Conservation (phyloP, 1,140 invertebrate genomes). For the Coelopa frigida region DNA sequence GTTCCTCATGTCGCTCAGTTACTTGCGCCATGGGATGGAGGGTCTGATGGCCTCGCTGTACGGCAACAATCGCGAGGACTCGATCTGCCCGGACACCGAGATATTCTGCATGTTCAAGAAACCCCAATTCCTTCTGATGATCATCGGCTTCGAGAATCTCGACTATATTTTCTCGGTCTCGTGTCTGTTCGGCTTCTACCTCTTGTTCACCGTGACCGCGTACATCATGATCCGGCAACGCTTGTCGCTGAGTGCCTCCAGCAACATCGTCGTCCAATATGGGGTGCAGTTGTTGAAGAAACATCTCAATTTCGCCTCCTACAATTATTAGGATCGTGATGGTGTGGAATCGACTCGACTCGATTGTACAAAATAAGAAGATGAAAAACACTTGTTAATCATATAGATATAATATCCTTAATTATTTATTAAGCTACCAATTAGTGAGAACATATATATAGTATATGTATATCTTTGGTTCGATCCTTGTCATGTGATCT, state of each 20-base stretch:
- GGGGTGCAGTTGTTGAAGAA: constrained; percentile 26
- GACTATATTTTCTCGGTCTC: constrained; percentile 30
- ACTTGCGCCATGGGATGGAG: constrained; percentile 68
- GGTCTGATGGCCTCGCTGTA: constrained; percentile 71
- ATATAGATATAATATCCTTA: neutral
- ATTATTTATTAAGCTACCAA: neutral
- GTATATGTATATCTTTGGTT: no score
- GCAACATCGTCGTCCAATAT: constrained; percentile 26
- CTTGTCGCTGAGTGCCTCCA: constrained; percentile 19
- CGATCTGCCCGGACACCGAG: constrained; percentile 58
- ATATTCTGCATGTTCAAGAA: constrained; percentile 64
- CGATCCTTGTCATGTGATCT: no score
- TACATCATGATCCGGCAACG: constrained; percentile 36
- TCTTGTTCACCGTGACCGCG: constrained; percentile 32
- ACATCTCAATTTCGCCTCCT: constrained; percentile 41
- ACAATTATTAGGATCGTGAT: constrained; percentile 29
- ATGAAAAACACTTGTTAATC: no score
- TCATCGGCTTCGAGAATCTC: constrained; percentile 36
- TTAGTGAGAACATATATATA: no score
- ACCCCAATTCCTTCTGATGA: constrained; percentile 46
- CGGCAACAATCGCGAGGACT: constrained; percentile 59
- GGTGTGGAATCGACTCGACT: neutral
- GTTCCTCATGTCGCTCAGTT: constrained; percentile 75
- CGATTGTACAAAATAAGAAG: neutral
- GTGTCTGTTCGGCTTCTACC: constrained; percentile 32